A percentile compares a stretch with the other conserved stretches of the same genome.
Conservation (phyloP, 2,797 vertebrate species). For the Orientallactaga sibirica region DNA sequence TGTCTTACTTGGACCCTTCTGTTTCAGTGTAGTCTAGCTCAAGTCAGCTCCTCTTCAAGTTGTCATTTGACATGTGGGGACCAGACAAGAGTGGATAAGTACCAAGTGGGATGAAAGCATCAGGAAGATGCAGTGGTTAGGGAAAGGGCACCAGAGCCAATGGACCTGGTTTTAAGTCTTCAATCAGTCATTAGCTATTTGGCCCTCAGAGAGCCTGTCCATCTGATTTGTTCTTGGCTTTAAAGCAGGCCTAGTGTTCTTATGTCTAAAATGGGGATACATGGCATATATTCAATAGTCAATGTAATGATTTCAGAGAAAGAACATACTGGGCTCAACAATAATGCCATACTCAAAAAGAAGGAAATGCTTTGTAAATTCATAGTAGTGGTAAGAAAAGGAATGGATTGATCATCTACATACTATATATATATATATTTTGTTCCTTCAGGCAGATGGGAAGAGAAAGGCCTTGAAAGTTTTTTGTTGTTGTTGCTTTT, state of each 20-base stretch:
- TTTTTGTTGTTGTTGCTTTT: too few relatives aligned
- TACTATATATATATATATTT: background rate
- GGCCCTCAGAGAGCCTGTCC: slow-evolving; percentile 10
- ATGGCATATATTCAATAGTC: background rate
- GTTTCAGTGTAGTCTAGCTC: background rate
- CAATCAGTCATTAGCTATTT: slow-evolving; percentile 34
- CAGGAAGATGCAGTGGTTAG: background rate
- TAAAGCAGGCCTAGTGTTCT: slow-evolving; percentile 7
- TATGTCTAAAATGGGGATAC: slow-evolving; percentile 1
- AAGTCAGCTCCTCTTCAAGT: slow-evolving; percentile 32
- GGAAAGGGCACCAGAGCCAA: background rate
- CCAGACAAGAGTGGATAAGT: background rate
- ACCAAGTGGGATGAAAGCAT: background rate
- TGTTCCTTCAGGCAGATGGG: background rate
- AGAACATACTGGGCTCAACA: background rate
- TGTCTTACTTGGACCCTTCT: slow-evolving; percentile 20
- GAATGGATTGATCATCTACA: background rate
- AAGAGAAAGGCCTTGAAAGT: background rate
- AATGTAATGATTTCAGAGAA: slow-evolving; percentile 1
- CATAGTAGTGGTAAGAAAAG: background rate
- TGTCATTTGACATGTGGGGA: slow-evolving; percentile 1
- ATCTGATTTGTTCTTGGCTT: background rate
- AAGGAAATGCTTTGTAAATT: slow-evolving; percentile 11
- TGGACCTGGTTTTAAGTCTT: slow-evolving; percentile 13
- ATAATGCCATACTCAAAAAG: background rate